phyloP scores from a whole-genome alignment of 2,888 invertebrate genomes.

The Timema podura region DNA sequence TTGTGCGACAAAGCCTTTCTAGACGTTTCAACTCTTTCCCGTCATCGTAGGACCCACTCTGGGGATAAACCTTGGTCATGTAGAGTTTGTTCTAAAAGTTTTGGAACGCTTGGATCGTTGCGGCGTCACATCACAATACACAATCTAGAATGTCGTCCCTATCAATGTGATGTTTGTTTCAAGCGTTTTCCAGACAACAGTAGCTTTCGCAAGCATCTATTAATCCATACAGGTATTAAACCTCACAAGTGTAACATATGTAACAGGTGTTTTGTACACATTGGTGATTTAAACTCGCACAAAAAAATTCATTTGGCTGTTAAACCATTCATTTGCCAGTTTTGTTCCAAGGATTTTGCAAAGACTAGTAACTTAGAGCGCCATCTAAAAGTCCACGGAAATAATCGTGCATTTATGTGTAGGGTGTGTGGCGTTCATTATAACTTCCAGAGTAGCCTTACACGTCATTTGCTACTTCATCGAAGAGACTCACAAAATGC shows the following conservation, averaged over 20 bases:
- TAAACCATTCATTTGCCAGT: slow-evolving; percentile 39
- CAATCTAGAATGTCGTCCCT: slow-evolving; percentile 44
- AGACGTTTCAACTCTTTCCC: slow-evolving; percentile 47
- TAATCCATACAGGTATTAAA: slow-evolving; percentile 45
- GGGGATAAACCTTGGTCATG: slow-evolving; percentile 36
- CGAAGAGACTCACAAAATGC: background rate
- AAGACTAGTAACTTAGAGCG: slow-evolving; percentile 42
- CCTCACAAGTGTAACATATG: slow-evolving; percentile 49
- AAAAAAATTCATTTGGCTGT: slow-evolving; percentile 40
- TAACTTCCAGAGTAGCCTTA: slow-evolving; percentile 26
- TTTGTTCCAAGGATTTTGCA: slow-evolving; percentile 41
- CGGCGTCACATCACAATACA: slow-evolving; percentile 46
- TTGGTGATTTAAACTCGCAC: slow-evolving; percentile 49
- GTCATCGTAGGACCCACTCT: slow-evolving; percentile 44
- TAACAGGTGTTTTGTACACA: slow-evolving; percentile 50
- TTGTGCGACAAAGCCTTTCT: slow-evolving; percentile 54
- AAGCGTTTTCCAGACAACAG: slow-evolving; percentile 46
- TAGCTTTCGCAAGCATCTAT: slow-evolving; percentile 45
- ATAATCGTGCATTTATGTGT: slow-evolving; percentile 21
- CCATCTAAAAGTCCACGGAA: slow-evolving; percentile 40
- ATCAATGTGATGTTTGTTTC: slow-evolving; percentile 46
- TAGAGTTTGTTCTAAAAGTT: slow-evolving; percentile 45
- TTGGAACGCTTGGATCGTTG: slow-evolving; percentile 44
- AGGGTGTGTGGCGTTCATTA: slow-evolving; percentile 25
- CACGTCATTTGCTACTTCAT: slow-evolving; percentile 26